phyloP scores from a whole-genome alignment of 2,888 invertebrate genomes.

The Volucella zonaria region DNA sequence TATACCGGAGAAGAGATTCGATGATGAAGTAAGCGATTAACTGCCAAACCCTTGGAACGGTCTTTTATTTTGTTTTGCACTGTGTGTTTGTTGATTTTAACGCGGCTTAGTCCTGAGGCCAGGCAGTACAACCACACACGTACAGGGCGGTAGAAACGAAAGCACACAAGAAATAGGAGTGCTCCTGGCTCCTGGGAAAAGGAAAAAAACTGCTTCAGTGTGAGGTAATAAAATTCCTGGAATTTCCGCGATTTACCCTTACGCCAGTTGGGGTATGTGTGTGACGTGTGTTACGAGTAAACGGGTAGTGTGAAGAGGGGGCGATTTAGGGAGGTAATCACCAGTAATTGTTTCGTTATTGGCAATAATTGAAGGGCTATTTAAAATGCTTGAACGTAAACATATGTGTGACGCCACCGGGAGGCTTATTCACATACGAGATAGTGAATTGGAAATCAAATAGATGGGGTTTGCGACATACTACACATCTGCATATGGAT shows the following conservation, averaged over 20 bases:
- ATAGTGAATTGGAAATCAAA: background rate
- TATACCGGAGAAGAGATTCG: conserved; percentile 21
- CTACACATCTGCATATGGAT: too few species aligned
- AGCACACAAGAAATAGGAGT: conserved; percentile 5
- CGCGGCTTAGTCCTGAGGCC: conserved; percentile 51
- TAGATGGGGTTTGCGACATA: too few species aligned
- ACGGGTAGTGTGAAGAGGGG: background rate
- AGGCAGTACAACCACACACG: too few species aligned
- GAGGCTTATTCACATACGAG: background rate
- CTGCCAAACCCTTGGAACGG: conserved; percentile 55
- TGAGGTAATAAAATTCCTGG: conserved; percentile 59
- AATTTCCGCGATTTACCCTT: conserved; percentile 41
- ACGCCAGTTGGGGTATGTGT: conserved; percentile 6
- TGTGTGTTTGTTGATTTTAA: conserved; percentile 67
- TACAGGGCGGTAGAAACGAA: background rate
- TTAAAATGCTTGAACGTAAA: conserved; percentile 42
- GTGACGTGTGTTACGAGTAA: background rate
- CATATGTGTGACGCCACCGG: background rate
- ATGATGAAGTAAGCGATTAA: conserved; percentile 70
- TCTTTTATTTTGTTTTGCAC: conserved; percentile 46
- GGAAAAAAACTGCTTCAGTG: conserved; percentile 15
- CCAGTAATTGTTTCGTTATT: conserved; percentile 65
- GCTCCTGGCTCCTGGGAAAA: background rate
- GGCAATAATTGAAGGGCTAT: conserved; percentile 59
- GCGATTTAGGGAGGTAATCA: conserved; percentile 56